A percentile compares a stretch with the other conserved stretches of the same genome.
These are phyloP conservation scores for Pachydiplax longipennis DNA, from an alignment of 2,888 invertebrate species.

Conservation along the genomic window DNA sequence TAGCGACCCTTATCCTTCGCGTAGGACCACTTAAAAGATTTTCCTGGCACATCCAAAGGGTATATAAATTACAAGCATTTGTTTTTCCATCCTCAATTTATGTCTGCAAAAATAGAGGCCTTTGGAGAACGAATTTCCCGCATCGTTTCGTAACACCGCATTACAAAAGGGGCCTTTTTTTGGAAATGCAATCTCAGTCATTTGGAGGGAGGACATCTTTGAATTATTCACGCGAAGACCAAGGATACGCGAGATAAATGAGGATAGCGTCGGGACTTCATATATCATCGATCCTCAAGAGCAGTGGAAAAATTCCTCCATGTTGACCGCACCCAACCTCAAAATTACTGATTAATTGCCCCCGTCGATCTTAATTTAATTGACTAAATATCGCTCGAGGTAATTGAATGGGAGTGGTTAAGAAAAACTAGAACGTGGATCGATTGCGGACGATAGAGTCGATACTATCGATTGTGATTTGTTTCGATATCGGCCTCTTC, in stretches of 20 bases:
- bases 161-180: background rate
- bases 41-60: no score
- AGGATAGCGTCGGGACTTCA: background rate
- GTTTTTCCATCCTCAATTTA: no score
- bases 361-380: background rate
- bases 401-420: background rate
- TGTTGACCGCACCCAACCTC: background rate
- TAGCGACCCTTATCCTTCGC: no score
- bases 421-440: background rate
- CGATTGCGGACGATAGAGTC: background rate
- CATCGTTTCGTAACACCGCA: background rate
- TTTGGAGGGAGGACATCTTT: background rate
- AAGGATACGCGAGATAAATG: background rate
- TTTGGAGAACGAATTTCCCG: background rate
- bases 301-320: background rate
- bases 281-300: background rate
- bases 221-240: background rate
- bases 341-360: background rate
- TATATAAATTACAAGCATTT: no score
- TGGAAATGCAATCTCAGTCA: background rate
- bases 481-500: background rate
- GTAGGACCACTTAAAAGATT: no score
- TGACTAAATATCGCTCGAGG: background rate
- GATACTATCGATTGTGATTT: background rate
- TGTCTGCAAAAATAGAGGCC: no score